phyloP scores from a whole-genome alignment of 2,888 invertebrate species.

The Euproctis similis region DNA sequence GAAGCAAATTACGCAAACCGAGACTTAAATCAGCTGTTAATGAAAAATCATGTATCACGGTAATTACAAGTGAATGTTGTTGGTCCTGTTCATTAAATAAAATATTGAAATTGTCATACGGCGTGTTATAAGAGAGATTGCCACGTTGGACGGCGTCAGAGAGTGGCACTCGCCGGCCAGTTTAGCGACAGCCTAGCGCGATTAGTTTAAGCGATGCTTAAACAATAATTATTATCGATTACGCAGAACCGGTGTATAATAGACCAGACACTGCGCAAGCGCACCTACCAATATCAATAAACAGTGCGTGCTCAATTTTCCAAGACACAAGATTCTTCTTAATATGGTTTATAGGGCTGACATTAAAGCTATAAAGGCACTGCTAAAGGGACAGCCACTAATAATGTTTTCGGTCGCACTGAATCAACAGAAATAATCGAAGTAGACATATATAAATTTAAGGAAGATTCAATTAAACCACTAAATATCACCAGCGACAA shows the following conservation, averaged over 20 bases:
- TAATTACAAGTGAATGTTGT: constrained; percentile 62
- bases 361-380: too few relatives aligned
- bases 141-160: constrained; percentile 40
- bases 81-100: constrained; percentile 52
- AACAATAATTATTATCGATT: constrained; percentile 68
- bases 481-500: constrained; percentile 40
- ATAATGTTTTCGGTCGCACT: too few relatives aligned
- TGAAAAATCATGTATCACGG: constrained; percentile 46
- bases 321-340: constrained; percentile 25
- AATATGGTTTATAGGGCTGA: too few relatives aligned
- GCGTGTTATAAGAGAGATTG: constrained; percentile 40
- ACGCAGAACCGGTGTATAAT: constrained; percentile 46
- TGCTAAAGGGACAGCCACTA: too few relatives aligned
- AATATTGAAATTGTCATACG: constrained; percentile 55
- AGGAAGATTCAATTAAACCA: constrained; percentile 47
- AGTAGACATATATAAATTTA: constrained; percentile 35
- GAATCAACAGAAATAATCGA: too few relatives aligned
- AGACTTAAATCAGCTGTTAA: constrained; percentile 40
- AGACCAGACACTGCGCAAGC: constrained; percentile 33
- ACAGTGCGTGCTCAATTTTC: constrained; percentile 22
- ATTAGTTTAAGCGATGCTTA: constrained; percentile 65
- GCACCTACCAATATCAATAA: constrained; percentile 26
- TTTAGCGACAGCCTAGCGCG: constrained; percentile 40
- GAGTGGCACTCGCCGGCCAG: constrained; percentile 31
- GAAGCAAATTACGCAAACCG: constrained; percentile 27